phyloP scores from a whole-genome alignment of 2,797 vertebrate species.

The Enteromius viviparus region DNA sequence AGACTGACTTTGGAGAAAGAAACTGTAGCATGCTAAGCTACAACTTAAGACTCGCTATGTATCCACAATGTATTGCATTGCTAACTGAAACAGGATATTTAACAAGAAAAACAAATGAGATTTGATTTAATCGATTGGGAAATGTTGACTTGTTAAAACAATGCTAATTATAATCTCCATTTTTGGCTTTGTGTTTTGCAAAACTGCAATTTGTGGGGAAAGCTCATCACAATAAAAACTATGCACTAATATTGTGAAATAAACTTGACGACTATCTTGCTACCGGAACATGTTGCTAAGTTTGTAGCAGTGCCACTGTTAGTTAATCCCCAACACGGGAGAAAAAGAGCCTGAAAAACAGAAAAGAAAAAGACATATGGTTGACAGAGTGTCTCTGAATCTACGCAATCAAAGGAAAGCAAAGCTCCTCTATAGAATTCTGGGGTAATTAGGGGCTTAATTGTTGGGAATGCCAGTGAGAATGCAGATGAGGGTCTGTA shows the following conservation, averaged over 20 bases:
- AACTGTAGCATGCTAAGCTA: constrained; percentile 30
- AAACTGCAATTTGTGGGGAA: background rate
- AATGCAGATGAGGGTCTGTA: constrained; percentile 55
- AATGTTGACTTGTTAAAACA: background rate
- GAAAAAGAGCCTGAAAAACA: constrained; percentile 18
- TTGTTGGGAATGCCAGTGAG: constrained; percentile 59
- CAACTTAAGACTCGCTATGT: background rate
- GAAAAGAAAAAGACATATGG: constrained; percentile 44
- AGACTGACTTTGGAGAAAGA: background rate
- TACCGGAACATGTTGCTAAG: background rate
- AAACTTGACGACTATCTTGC: background rate
- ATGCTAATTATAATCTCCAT: background rate
- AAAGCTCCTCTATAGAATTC: constrained; percentile 53
- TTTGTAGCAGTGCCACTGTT: background rate
- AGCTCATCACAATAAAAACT: background rate
- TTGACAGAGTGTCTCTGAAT: constrained; percentile 45
- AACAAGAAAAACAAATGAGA: background rate
- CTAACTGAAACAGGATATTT: background rate
- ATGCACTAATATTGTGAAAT: background rate
- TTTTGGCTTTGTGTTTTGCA: background rate
- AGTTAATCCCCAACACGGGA: background rate
- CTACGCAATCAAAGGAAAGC: constrained; percentile 52
- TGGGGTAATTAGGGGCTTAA: constrained; percentile 63
- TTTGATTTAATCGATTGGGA: background rate
- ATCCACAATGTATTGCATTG: background rate